Percentiles rank a stretch among this genome's conserved stretches.
These are phyloP conservation scores for Apogon hyalosoma DNA, from an alignment of 2,797 vertebrate species.

Conservation along the genomic window DNA sequence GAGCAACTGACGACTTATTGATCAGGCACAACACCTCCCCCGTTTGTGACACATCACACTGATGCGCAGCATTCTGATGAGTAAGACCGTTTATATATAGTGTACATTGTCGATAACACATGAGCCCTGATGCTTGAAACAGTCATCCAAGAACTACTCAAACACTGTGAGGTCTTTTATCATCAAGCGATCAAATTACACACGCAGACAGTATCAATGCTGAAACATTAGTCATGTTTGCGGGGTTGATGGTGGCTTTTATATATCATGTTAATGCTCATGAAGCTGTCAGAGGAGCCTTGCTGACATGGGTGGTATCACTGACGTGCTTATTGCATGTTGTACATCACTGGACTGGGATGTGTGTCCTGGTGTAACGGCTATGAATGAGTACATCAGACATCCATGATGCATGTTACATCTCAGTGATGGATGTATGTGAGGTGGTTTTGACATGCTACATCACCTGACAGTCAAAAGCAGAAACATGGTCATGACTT, in stretches of 20 bases:
- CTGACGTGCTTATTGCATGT: slow-evolving; percentile 53
- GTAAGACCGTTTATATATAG: slow-evolving; percentile 12
- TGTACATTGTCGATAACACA: slow-evolving; percentile 45
- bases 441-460: background rate
- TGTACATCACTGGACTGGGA: slow-evolving; percentile 59
- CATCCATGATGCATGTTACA: slow-evolving; percentile 41
- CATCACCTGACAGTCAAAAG: slow-evolving; percentile 31
- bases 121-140: slow-evolving; percentile 16
- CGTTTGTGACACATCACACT: slow-evolving; percentile 15
- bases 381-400: slow-evolving; percentile 46
- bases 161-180: slow-evolving; percentile 34
- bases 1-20: slow-evolving; percentile 68
- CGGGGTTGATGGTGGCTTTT: slow-evolving; percentile 46
- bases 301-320: slow-evolving; percentile 46
- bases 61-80: slow-evolving; percentile 25
- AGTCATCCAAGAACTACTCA: slow-evolving; percentile 15
- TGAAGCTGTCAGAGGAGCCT: slow-evolving; percentile 55
- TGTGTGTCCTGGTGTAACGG: slow-evolving; percentile 14
- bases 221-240: slow-evolving; percentile 44
- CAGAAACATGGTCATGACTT: slow-evolving; percentile 7
- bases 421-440: slow-evolving; percentile 36
- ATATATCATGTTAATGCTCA: slow-evolving; percentile 66
- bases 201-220: slow-evolving; percentile 20
- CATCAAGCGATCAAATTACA: slow-evolving; percentile 38
- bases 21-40: slow-evolving; percentile 46